A percentile compares a stretch with the other conserved stretches of the same genome.
Evolutionary conservation across 2,113 vertebrate genomes (phyloP).

Genomic region (Saccopteryx bilineata): DNA sequence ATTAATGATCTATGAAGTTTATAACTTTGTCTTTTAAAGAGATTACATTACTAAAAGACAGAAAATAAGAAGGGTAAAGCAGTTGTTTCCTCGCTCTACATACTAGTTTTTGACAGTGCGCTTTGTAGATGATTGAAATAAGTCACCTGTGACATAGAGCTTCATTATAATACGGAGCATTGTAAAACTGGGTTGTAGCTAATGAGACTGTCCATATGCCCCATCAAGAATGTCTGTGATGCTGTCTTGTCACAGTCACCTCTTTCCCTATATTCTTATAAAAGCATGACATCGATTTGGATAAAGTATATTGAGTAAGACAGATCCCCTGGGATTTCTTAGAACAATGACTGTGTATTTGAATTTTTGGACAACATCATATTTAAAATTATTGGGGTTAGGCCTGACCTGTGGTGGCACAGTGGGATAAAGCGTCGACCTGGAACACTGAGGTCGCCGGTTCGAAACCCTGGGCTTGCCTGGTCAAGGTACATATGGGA

Average conservation of each 20-base stretch:
- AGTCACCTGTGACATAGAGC: neutral
- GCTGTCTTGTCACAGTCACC: neutral
- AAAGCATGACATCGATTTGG: conserved; percentile 12
- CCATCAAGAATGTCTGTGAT: neutral
- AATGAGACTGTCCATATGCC: neutral
- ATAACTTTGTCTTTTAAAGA: neutral
- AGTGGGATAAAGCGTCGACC: too few relatives aligned
- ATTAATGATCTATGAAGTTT: neutral
- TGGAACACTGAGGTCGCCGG: too few relatives aligned
- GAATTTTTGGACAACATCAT: neutral
- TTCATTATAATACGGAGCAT: neutral
- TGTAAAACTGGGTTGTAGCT: neutral
- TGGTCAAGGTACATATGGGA: too few relatives aligned
- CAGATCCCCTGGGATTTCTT: neutral
- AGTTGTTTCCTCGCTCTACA: neutral
- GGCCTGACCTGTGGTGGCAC: too few relatives aligned
- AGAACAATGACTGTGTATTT: neutral
- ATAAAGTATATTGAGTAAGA: conserved; percentile 7
- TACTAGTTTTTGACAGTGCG: neutral
- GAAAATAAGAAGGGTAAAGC: neutral
- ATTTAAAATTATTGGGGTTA: neutral
- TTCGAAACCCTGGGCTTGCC: too few relatives aligned
- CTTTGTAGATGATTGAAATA: neutral
- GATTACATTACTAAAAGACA: neutral
- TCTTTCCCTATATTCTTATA: neutral